phyloP scores from a whole-genome alignment of 2,888 invertebrate species.

The Catocala sponsa region DNA sequence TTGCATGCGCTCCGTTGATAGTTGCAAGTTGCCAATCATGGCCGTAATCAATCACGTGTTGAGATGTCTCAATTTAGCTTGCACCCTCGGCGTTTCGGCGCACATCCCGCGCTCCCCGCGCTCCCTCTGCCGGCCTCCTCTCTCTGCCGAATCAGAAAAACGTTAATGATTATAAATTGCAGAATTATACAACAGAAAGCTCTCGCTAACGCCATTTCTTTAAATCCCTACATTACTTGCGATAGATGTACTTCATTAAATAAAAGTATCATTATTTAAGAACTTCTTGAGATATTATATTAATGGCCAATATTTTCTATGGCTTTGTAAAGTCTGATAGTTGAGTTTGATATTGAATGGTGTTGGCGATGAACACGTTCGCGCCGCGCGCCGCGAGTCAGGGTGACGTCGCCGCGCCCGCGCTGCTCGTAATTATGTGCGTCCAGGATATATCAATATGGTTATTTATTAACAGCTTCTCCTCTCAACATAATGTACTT shows the following conservation, averaged over 20 bases:
- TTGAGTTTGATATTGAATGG: neutral
- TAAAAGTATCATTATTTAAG: constrained; percentile 16
- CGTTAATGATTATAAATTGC: constrained; percentile 84
- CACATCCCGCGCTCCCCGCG: constrained; percentile 37
- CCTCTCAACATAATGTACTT: constrained; percentile 71
- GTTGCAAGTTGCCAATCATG: constrained; percentile 79
- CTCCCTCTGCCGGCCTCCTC: constrained; percentile 50
- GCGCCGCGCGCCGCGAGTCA: no score
- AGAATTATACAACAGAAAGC: constrained; percentile 76
- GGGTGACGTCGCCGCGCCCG: neutral
- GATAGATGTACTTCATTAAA: constrained; percentile 51
- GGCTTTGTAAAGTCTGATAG: no score
- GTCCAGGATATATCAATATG: constrained; percentile 26
- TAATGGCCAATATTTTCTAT: no score
- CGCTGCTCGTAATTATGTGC: constrained; percentile 6
- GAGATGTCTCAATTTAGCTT: constrained; percentile 82
- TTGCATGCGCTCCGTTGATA: constrained; percentile 73
- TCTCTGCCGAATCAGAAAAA: constrained; percentile 70
- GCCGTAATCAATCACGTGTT: constrained; percentile 81
- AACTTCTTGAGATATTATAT: no score
- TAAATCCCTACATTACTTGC: constrained; percentile 58
- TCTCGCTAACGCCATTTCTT: constrained; percentile 67
- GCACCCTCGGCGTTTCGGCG: constrained; percentile 67
- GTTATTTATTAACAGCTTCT: constrained; percentile 67
- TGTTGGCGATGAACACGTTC: no score